phyloP scores from a whole-genome alignment of 2,797 vertebrate species.

The Podarcis siculus region DNA sequence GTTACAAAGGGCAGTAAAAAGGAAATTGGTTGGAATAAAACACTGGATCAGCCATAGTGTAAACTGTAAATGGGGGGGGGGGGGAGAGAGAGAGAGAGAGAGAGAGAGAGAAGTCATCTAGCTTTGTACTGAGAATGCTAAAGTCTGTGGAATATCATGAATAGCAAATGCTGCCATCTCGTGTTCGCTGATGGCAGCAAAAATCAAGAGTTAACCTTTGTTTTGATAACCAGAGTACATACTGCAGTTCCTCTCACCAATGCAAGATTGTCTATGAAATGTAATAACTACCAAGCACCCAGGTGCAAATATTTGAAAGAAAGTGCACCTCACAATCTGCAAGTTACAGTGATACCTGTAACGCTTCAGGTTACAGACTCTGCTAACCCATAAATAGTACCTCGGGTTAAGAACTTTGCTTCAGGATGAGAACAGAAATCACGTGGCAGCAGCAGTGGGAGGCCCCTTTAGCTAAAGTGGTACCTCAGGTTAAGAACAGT shows the following conservation, averaged over 20 bases:
- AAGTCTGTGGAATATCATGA: not conserved
- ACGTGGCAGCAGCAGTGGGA: no score
- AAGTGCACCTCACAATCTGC: not conserved
- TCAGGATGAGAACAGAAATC: no score
- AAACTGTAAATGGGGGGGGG: not conserved
- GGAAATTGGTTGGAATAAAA: slow-evolving; percentile 5
- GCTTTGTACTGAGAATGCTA: not conserved
- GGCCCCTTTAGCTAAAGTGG: no score
- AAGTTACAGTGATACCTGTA: not conserved
- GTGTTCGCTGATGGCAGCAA: not conserved
- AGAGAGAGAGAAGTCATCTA: slow-evolving; percentile 19
- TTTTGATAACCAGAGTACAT: not conserved
- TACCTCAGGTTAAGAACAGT: no score
- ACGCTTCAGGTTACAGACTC: no score
- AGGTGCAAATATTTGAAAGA: not conserved
- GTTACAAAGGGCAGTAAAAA: not conserved
- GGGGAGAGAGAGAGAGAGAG: not conserved
- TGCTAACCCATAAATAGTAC: no score
- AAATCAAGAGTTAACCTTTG: not conserved
- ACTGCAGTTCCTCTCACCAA: not conserved
- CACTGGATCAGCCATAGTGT: no score
- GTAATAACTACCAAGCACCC: not conserved
- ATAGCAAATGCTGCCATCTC: slow-evolving; percentile 26
- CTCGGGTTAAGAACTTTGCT: no score
- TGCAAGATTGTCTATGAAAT: not conserved